phyloP scores from a whole-genome alignment of 2,888 invertebrate genomes.

The Acrobasis suavella region DNA sequence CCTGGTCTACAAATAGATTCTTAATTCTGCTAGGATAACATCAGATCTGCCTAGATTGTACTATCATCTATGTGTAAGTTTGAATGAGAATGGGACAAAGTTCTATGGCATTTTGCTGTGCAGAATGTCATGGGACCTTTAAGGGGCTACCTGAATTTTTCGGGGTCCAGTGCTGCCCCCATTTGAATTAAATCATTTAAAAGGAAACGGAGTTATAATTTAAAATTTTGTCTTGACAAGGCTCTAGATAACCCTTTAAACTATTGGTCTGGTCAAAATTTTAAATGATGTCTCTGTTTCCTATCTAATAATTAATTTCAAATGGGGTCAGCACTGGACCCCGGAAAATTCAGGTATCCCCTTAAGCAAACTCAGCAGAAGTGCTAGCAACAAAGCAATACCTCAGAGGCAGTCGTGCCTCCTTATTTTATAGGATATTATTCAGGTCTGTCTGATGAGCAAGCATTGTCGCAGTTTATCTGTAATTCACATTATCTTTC shows the following conservation, averaged over 20 bases:
- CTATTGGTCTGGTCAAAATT: too few relatives aligned
- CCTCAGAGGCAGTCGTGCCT: slow-evolving; percentile 72
- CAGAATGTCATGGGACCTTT: slow-evolving; percentile 48
- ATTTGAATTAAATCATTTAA: too few relatives aligned
- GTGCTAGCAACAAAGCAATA: slow-evolving; percentile 58
- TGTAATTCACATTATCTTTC: slow-evolving; percentile 48
- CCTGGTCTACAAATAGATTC: slow-evolving; percentile 51
- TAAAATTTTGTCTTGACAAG: too few relatives aligned
- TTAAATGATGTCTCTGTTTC: too few relatives aligned
- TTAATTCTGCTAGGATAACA: slow-evolving; percentile 65
- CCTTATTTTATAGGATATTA: slow-evolving; percentile 58
- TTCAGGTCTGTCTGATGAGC: slow-evolving; percentile 56
- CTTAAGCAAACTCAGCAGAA: slow-evolving; percentile 41
- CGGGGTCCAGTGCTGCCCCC: too few relatives aligned
- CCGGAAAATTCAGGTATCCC: too few relatives aligned
- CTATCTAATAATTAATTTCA: too few relatives aligned
- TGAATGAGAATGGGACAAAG: slow-evolving; percentile 51
- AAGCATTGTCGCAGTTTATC: slow-evolving; percentile 38
- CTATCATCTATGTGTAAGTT: slow-evolving; percentile 59
- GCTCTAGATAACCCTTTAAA: too few relatives aligned
- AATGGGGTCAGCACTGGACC: too few relatives aligned
- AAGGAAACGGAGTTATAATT: too few relatives aligned
- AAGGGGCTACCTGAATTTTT: too few relatives aligned
- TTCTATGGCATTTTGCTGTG: slow-evolving; percentile 50
- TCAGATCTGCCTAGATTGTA: slow-evolving; percentile 74